Conservation (phyloP, 2,113 vertebrate species). For the Phoenicopterus ruber region DNA sequence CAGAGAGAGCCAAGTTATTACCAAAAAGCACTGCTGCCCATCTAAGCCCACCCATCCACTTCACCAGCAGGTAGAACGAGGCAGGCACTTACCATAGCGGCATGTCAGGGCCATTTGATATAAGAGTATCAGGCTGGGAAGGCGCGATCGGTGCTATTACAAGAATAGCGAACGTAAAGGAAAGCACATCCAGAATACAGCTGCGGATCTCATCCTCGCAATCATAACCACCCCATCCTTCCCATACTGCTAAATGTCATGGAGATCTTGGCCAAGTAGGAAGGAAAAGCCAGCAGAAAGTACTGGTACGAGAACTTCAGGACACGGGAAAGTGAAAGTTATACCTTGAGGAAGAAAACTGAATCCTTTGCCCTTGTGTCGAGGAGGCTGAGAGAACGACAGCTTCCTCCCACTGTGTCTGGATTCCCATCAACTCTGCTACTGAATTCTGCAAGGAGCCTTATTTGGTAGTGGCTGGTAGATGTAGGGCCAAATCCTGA, state of each 20-base stretch:
- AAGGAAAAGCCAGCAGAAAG: slow-evolving; percentile 2
- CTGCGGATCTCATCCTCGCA: background rate
- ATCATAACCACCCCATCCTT: background rate
- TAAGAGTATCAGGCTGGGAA: background rate
- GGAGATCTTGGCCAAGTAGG: background rate
- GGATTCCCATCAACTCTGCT: background rate
- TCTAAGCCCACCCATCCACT: background rate
- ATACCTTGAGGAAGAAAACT: background rate
- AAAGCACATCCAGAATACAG: background rate
- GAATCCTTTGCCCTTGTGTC: background rate
- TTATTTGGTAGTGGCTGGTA: background rate
- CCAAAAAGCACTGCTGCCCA: accelerated
- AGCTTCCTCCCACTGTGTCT: slow-evolving; percentile 11
- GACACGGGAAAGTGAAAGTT: background rate
- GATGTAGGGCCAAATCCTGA: slow-evolving; percentile 2
- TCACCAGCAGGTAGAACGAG: background rate
- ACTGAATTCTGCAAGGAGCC: slow-evolving; percentile 8
- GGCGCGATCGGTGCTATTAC: accelerated
- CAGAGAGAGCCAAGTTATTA: background rate
- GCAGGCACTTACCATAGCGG: background rate
- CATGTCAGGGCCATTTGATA: background rate
- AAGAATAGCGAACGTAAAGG: background rate
- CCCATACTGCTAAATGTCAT: background rate
- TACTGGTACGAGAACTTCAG: background rate
- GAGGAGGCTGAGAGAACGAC: background rate